Base-by-base conservation (phyloP, 2,113 vertebrate species). In the Rana temporaria region DNA sequence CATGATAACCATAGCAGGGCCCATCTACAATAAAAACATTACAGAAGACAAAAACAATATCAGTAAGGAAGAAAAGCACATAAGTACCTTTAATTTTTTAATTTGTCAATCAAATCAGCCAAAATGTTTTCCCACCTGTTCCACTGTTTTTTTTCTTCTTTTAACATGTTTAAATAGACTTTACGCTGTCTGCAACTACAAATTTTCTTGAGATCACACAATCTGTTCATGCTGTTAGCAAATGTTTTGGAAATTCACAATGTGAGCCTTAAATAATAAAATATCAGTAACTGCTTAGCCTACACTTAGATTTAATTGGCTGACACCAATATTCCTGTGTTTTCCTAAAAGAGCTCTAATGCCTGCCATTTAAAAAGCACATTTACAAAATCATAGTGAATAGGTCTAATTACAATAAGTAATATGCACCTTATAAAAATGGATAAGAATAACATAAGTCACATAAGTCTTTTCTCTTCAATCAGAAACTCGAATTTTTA, bases 241-340 rank as follows among this genome's bases (percentile, higher is more conserved):
- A 65, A 38, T 56, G 76, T 24, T 66, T 26, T 55, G 22, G 7
- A 78, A 77, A 56, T 56, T n/a, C 59, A 64, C 42, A 24, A 66
- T 32, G 26, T 38, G 30, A 69, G 77, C 20, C 55, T 59, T 79
- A 69, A 79, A 18, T 20, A 79, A 79, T 79, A 59, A 24, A 66
- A 60, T 76, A 76, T 62, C 42, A 12, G 26, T 62, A 62, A 48
- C 34, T 63, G 56, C 56, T 60, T 42, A 60, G 22, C 12, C 19
- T 76, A 38, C 9, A 62, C 38, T 76, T n/a, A 20, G 63, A 12
- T 30, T n/a, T 67, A 22, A 77, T 64, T 64, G 20, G 64, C 38
- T 77, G 14, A 17, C 34, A 76, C 19, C 56, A 53, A 56, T 26
- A 26, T 15, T 57, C 34, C 0, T 38, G 12, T 38, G 59, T 53